Conservation (phyloP, 2,888 invertebrate genomes). For the Calephelis perditalis region DNA sequence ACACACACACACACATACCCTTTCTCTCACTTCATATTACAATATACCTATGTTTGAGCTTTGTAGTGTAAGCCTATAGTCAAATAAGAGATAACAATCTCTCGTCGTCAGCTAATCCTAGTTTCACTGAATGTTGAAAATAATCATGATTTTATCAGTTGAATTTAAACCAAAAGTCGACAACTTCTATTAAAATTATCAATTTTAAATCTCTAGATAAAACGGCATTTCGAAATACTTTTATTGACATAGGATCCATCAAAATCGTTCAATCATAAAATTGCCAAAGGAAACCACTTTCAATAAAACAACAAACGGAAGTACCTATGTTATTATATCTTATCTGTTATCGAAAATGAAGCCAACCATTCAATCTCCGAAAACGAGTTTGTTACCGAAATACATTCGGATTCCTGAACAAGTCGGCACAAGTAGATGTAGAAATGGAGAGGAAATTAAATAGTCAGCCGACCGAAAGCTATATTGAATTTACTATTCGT, state of each 20-base stretch:
- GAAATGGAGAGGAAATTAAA: slow-evolving; percentile 19
- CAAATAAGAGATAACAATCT: no score
- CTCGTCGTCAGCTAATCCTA: no score
- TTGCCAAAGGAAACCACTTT: neutral
- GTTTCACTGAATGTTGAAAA: no score
- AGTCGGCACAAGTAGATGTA: neutral
- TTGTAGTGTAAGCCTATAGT: no score
- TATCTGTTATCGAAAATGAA: slow-evolving; percentile 9
- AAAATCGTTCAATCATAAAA: slow-evolving; percentile 6
- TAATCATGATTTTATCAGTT: no score
- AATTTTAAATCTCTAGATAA: no score
- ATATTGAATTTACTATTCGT: slow-evolving; percentile 17
- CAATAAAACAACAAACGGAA: slow-evolving; percentile 1
- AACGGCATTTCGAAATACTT: neutral
- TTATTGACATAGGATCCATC: neutral
- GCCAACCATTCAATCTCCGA: slow-evolving; percentile 5
- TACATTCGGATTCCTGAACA: slow-evolving; percentile 1
- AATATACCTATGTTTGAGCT: no score
- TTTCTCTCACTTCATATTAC: no score
- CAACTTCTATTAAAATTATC: no score
- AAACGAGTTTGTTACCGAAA: slow-evolving; percentile 3
- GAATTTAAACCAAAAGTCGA: no score
- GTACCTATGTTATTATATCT: slow-evolving; percentile 1
- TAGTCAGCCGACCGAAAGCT: slow-evolving; percentile 17
- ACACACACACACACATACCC: no score